Base-by-base conservation (phyloP, 2,113 vertebrate genomes). In the Laticauda laticaudata region DNA sequence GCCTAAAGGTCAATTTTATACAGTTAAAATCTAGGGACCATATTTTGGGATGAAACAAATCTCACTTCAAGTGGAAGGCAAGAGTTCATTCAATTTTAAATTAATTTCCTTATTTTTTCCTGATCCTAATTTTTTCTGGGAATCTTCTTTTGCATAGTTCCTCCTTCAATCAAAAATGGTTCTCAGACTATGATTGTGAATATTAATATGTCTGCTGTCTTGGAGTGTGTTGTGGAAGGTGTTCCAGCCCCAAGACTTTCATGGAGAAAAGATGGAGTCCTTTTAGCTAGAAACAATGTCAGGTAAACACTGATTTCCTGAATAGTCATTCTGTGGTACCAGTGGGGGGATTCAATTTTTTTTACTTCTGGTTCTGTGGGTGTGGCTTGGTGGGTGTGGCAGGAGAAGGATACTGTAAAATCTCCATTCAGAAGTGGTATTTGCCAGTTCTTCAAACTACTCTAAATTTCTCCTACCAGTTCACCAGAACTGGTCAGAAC, bases 211-310 rank as follows among this genome's bases (percentile, higher is more conserved):
- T 98, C 98, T 7, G 93, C 95, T 56, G 87, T 98, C 29, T 96
- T 99, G 91, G 98, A 99, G 94, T 99, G 99, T 93, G 89, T 94
- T 0, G 98, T 98, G 0, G 98, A 97, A 90, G 99, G 99, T 43
- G 97, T 99, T 0, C 99, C 99, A 54, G 6, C 94, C 0, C 99
- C 99, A 2, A 98, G 98, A 23, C 95, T 99, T 89, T 98, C 98
- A 0, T 99, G 99, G 99, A 99, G 99, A 95, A 99, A 99, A 96
- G 98, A 99, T 86, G 99, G 99, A 3, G 96, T 97, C 51, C 20
- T 99, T 95, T 91, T 99, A 86, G 92, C 98, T 57, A 98, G 96
- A 94, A 98, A 97, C 96, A 98, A 94, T 88, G 94, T 97, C 0
- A 98, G 98, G 98, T 98, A 97, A 95, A 81, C n/a, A 26, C 7